A percentile compares a stretch with the other conserved stretches of the same genome.
Conservation (phyloP, 1,140 invertebrate genomes). For the Philaenus spumarius region DNA sequence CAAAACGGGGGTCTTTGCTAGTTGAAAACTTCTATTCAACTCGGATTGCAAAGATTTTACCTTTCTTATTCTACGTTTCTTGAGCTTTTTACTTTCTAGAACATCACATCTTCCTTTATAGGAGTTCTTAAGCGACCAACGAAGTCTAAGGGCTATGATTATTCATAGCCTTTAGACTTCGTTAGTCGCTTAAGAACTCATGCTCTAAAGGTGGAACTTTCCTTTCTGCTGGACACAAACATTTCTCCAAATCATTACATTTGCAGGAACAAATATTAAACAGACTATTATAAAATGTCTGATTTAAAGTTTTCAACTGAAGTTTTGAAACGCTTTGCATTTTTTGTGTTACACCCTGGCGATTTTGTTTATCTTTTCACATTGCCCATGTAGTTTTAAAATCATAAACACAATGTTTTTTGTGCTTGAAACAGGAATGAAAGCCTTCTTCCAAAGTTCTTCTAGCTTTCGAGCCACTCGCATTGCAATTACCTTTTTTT, state of each 20-base stretch:
- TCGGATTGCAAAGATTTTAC: background rate
- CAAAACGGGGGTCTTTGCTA: background rate
- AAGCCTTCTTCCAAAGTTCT: too few relatives aligned
- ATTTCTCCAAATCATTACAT: background rate
- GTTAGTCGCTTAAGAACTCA: too few relatives aligned
- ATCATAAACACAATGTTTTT: constrained; percentile 2
- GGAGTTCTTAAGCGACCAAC: too few relatives aligned
- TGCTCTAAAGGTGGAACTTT: background rate
- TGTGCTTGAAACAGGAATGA: background rate
- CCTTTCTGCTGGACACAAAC: background rate
- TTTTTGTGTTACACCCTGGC: background rate
- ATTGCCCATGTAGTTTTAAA: background rate
- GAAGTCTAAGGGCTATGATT: background rate
- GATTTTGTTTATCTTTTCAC: background rate
- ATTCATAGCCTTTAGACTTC: too few relatives aligned
- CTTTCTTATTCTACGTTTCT: background rate
- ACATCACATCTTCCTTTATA: background rate
- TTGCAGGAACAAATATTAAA: constrained; percentile 3
- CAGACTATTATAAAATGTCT: background rate
- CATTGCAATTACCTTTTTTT: background rate
- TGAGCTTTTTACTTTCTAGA: background rate
- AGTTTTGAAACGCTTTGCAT: background rate
- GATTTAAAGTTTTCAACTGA: background rate
- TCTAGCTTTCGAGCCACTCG: background rate
- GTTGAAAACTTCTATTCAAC: background rate